Base-by-base conservation (phyloP, 2,888 invertebrate species). In the Drosophila suboccidentalis region DNA sequence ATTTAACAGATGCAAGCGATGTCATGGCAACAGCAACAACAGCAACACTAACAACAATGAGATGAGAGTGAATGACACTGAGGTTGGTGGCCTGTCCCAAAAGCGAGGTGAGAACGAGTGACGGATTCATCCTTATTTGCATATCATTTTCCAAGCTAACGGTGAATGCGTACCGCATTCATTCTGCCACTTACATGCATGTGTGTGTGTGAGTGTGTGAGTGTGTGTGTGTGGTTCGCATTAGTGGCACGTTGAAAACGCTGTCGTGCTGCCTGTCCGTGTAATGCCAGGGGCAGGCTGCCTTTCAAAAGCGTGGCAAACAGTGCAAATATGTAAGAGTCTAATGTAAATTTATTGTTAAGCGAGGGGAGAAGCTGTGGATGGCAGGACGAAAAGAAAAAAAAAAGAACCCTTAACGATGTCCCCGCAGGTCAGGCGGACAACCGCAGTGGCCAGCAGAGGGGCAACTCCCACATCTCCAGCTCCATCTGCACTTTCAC, bases 261-360 rank as follows among this genome's bases (percentile, higher is more conserved):
- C 68, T 87, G 80, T 60, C 77, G 58, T 50, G 57, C 66, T 73
- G 76, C 67, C 66, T 73, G 76, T 65, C 70, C 62, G 60, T 60
- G 54, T 49, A 54, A 41, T 47, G 61, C 60, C 64, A 60, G 72
- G 55, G 54, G 34, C 75, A 71, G 59, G 76, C 70, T 72, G 79
- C 72, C 80, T 80, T 85, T 80, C 69, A 84, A 81, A 85, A 71
- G 72, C 82, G 79, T 68, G 61, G 76, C 80, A 84, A 79, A 87
- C 87, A 66, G 80, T 85, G 89, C 84, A 91, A 91, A 91, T 91
- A 90, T 90, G 89, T 86, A 84, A 85, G 81, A 79, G 87, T 86
- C 84, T 91, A 91, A 91, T 91, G 90, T 91, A 89, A 91, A 91
- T 91, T 91, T 91, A 91, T 91, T 89, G 92, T 91, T 87, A 74